These are phyloP conservation scores for Delphinus delphis DNA, from an alignment of 2,113 vertebrate species.

Conservation along the genomic window DNA sequence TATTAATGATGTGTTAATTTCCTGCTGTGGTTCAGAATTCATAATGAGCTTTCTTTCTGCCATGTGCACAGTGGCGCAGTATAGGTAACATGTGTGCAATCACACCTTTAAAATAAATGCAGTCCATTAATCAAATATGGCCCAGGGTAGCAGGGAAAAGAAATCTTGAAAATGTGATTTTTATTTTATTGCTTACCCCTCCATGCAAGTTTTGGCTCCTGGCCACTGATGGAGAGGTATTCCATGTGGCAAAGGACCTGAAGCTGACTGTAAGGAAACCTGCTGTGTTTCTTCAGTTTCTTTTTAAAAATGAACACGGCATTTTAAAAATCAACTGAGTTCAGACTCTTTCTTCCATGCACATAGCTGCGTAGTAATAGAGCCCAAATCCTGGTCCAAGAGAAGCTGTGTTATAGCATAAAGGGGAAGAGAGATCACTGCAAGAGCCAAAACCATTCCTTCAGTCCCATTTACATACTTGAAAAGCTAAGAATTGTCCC, in stretches of 20 bases:
- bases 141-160: neutral
- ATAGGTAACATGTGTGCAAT: neutral
- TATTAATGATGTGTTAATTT: constrained; percentile 70
- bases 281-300: neutral
- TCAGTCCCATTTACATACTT: neutral
- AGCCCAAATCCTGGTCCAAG: neutral
- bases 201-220: neutral
- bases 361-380: neutral
- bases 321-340: constrained; percentile 7
- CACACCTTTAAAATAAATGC: constrained; percentile 53
- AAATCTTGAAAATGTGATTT: constrained; percentile 60
- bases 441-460: neutral
- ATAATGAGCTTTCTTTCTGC: neutral
- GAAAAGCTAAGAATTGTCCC: neutral
- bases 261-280: neutral
- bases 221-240: neutral
- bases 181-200: constrained; percentile 54
- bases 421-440: neutral
- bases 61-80: neutral
- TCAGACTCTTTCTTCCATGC: neutral
- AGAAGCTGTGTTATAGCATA: neutral
- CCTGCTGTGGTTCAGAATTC: constrained; percentile 11
- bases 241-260: neutral
- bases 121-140: constrained; percentile 42
- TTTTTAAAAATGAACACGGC: neutral